Evolutionary conservation across 2,797 vertebrate species (phyloP).

Genomic region (Halcyon leucocephala): DNA sequence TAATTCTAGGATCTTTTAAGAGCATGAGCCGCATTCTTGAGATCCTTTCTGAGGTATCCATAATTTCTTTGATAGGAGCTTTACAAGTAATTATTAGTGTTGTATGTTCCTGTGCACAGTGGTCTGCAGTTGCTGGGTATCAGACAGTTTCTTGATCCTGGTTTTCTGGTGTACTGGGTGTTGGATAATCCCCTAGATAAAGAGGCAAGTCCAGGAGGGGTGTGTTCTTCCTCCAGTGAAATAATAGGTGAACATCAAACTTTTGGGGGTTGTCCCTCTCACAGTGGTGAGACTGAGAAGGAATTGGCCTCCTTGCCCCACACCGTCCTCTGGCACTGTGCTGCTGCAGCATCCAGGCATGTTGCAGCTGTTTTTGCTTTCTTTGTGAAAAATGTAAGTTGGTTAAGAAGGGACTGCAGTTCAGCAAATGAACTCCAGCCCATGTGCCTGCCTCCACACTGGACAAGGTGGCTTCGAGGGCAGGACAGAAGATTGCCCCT

Average conservation of each 20-base stretch:
- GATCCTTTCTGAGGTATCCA: background rate
- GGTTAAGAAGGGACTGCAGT: background rate
- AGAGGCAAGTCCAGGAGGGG: background rate
- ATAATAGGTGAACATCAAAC: background rate
- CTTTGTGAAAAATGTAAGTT: background rate
- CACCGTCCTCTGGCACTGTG: background rate
- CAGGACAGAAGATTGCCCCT: background rate
- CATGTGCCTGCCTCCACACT: background rate
- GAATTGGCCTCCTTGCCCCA: background rate
- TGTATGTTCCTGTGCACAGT: background rate
- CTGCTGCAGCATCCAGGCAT: background rate
- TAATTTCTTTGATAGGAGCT: background rate
- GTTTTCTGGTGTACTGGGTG: background rate
- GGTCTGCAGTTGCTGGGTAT: background rate
- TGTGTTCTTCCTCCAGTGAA: background rate
- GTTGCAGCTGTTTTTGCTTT: background rate
- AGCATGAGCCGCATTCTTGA: background rate
- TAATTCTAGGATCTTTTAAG: background rate
- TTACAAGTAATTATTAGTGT: background rate
- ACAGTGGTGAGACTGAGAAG: background rate
- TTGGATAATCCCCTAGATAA: background rate
- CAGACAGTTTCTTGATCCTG: background rate
- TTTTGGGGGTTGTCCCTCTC: background rate
- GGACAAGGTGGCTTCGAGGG: background rate
- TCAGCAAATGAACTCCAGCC: background rate